A percentile compares a stretch with the other conserved stretches of the same genome.
Evolutionary conservation across 30 jellyfish, hydroid and myxozoan species (phyloP).

Genomic region (Aurelia aurita): DNA sequence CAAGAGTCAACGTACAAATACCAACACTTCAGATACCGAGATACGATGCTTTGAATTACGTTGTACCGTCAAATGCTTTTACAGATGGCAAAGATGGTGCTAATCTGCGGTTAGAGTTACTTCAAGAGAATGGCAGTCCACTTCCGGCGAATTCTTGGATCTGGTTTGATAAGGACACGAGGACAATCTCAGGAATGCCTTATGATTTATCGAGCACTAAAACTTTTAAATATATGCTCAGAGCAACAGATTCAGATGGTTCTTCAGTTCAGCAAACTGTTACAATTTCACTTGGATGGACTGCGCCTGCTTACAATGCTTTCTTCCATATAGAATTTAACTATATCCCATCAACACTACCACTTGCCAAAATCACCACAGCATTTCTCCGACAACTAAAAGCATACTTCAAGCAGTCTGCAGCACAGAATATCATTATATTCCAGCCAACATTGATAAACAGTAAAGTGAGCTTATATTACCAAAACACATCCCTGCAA

Average conservation of each 20-base stretch:
- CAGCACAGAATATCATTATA: constrained; percentile 43
- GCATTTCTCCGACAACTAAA: constrained; percentile 27
- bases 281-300: constrained; percentile 24
- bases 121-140: constrained; percentile 39
- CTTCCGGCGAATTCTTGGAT: constrained; percentile 80
- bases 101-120: constrained; percentile 20
- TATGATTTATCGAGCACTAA: constrained; percentile 15
- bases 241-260: constrained; percentile 70
- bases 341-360: constrained; percentile 18
- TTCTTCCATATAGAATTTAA: constrained; percentile 38
- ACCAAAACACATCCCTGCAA: constrained; percentile 69
- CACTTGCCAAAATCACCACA: constrained; percentile 59
- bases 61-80: constrained; percentile 70
- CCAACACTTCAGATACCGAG: constrained; percentile 60
- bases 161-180: constrained; percentile 49
- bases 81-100: constrained; percentile 66
- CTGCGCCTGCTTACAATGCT: constrained; percentile 52
- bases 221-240: constrained; percentile 27
- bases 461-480: constrained; percentile 52
- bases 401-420: constrained; percentile 59
- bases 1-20: constrained; percentile 51
- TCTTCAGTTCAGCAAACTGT: constrained; percentile 33
- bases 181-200: constrained; percentile 82
- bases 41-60: constrained; percentile 70
- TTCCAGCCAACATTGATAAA: constrained; percentile 36